Evolutionary conservation across 1,140 invertebrate genomes (phyloP).

Genomic region (Calliopsis andreniformis): DNA sequence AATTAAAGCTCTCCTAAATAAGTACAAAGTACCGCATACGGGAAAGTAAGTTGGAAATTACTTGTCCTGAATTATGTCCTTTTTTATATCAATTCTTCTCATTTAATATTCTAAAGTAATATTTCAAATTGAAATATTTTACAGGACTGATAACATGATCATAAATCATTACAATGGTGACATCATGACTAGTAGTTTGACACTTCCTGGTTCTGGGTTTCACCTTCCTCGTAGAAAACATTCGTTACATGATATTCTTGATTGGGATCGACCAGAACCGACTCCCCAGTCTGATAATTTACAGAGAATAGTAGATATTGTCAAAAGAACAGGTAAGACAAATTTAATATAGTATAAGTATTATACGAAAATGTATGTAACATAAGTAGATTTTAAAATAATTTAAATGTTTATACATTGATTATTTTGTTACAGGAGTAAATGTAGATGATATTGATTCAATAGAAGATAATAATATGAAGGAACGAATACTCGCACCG

Average conservation of each 20-base stretch:
- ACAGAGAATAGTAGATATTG: constrained; percentile 90
- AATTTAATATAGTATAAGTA: not conserved
- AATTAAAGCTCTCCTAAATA: constrained; percentile 90
- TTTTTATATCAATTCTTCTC: not conserved
- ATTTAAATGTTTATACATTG: constrained; percentile 22
- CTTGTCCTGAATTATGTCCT: too few species aligned
- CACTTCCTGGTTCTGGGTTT: constrained; percentile 80
- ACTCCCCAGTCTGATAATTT: constrained; percentile 85
- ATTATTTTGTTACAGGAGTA: constrained; percentile 77
- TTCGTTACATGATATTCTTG: constrained; percentile 88
- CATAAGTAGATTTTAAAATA: not conserved
- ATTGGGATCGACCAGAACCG: constrained; percentile 85
- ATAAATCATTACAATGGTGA: constrained; percentile 80
- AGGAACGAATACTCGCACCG: constrained; percentile 82
- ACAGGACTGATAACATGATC: constrained; percentile 82
- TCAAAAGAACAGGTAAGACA: constrained; percentile 86
- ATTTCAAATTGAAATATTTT: constrained; percentile 14
- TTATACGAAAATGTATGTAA: too few species aligned
- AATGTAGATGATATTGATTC: constrained; percentile 84
- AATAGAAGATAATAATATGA: constrained; percentile 82
- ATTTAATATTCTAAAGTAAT: not conserved
- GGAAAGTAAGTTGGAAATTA: constrained; percentile 76
- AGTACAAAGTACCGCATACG: constrained; percentile 84
- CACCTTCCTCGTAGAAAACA: constrained; percentile 85
- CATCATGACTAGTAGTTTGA: constrained; percentile 83